phyloP scores from a whole-genome alignment of 2,888 invertebrate species.

The Dryococelus australis region DNA sequence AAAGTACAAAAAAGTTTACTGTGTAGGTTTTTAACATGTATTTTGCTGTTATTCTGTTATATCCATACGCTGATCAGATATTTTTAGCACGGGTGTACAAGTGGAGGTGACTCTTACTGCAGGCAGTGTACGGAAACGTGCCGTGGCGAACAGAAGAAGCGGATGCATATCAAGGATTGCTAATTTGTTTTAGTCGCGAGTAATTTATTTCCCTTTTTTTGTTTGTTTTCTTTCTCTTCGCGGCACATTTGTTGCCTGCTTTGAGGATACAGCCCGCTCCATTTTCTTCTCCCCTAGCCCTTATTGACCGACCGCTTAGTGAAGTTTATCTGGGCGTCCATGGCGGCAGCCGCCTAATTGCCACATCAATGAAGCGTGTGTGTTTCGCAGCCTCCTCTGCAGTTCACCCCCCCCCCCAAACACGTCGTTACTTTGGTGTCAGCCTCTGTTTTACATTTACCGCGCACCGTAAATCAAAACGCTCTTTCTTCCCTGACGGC shows the following conservation, averaged over 20 bases:
- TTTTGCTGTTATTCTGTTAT: no score
- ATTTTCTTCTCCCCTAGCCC: background rate
- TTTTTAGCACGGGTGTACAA: background rate
- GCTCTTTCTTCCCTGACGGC: background rate
- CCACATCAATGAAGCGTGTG: background rate
- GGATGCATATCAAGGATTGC: slow-evolving; percentile 44
- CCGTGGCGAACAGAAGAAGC: background rate
- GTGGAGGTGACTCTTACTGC: background rate
- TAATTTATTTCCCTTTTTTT: slow-evolving; percentile 44
- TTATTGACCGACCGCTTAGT: background rate
- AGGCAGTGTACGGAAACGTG: background rate
- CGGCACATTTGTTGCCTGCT: slow-evolving; percentile 18
- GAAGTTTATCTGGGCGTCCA: background rate
- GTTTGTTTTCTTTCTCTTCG: slow-evolving; percentile 37
- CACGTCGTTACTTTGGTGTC: background rate
- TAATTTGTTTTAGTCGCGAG: slow-evolving; percentile 47
- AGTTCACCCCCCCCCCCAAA: background rate
- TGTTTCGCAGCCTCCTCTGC: background rate
- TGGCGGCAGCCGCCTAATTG: background rate
- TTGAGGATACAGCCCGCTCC: background rate
- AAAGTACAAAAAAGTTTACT: no score
- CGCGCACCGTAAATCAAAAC: background rate
- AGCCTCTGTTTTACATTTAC: background rate
- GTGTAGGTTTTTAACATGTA: no score
- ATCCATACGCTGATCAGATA: background rate